Base-by-base conservation (phyloP, 2,888 invertebrate species). In the Charanyca ferruginea region DNA sequence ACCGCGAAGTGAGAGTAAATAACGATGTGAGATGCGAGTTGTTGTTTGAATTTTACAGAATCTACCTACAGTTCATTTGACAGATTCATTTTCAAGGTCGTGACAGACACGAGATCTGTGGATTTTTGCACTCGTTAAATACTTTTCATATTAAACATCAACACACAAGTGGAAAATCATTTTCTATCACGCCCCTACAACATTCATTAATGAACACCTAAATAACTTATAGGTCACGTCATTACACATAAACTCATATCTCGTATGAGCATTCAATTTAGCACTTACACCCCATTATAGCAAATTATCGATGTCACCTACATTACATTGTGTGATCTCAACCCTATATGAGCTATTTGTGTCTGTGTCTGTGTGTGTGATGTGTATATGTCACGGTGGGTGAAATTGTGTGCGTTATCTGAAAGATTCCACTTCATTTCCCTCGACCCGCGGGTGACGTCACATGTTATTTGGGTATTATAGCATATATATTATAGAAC, bases 361-460 rank as follows among this genome's bases (percentile, higher is more conserved):
- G 65, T 65, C 52, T 54, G 58, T 69, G 71, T 65, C 52, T 54
- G 58, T 69, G 71, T 79, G 73, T 75, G 83, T 80, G 79, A 66
- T 66, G 67, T 78, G 48, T 63, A 65, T 77, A 79, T 68, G 25
- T 44, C 61, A 77, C 62, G 69, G 68, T 67, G 74, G 54, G 71
- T 83, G 85, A 81, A 79, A 72, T 51, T 89, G 95, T 95, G 93
- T 94, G 94, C 77, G 95, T 95, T 95, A 95, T 95, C 95, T 90
- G 91, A 87, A 92, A 94, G 93, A 94, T 95, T 95, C 95, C 95
- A 91, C 93, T 93, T 95, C 95, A 95, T 95, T 95, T 94, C 93
- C 95, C 93, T 81, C 93, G 91, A 91, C 93, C 94, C 94, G 89
- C 86, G 89, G 88, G 87, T 94, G 91, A 91, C 92, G 90, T 92